phyloP scores from a whole-genome alignment of 2,888 invertebrate genomes.

The Cinara cedri region DNA sequence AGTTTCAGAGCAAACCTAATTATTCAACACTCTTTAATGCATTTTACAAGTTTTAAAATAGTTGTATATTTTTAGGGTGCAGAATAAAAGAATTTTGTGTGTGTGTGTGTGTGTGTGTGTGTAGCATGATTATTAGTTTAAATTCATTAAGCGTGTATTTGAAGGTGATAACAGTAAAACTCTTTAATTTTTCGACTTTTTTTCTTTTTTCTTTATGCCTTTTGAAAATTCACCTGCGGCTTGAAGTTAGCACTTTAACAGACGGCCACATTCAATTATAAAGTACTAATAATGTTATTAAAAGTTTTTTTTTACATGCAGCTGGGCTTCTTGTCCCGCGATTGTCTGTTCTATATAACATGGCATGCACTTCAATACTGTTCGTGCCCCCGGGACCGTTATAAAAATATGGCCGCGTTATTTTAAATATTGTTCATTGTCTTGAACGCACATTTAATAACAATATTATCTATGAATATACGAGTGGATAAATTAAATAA shows the following conservation, averaged over 20 bases:
- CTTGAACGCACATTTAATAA: neutral
- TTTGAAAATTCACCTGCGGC: slow-evolving; percentile 11
- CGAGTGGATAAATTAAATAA: slow-evolving; percentile 1
- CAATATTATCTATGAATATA: neutral
- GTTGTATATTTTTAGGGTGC: neutral
- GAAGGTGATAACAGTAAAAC: neutral
- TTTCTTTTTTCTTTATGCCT: neutral
- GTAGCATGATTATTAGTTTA: neutral
- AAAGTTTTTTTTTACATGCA: slow-evolving; percentile 4
- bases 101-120: neutral
- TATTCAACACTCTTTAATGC: neutral
- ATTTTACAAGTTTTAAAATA: slow-evolving; percentile 21
- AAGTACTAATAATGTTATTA: slow-evolving; percentile 13
- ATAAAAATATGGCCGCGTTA: neutral
- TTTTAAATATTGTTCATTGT: slow-evolving; percentile 7
- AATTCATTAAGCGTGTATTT: neutral
- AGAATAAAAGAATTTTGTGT: neutral
- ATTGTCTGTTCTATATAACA: neutral
- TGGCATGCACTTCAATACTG: neutral
- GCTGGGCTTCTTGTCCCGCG: neutral
- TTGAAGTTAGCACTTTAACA: neutral
- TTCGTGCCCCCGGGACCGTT: neutral
- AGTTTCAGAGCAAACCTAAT: neutral
- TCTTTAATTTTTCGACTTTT: neutral
- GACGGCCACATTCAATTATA: neutral